Evolutionary conservation across 1,140 invertebrate genomes (phyloP).

Genomic region (Bombus sibiricus): DNA sequence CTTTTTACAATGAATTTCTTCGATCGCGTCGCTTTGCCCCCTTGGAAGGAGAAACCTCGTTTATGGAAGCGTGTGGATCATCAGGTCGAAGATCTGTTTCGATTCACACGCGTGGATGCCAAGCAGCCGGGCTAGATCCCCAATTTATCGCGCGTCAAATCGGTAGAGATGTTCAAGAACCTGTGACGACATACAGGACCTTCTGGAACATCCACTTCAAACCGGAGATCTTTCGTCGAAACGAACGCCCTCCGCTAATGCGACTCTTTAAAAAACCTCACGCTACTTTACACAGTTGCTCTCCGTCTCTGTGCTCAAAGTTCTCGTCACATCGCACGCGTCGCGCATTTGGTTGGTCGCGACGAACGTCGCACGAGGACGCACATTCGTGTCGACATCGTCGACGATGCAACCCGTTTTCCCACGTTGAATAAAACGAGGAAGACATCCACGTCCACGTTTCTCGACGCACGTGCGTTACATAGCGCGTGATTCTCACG

Average conservation of each 20-base stretch:
- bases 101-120: neutral
- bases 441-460: neutral
- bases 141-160: slow-evolving; percentile 5
- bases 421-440: neutral
- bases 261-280: too few species aligned
- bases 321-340: neutral
- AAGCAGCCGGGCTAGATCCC: neutral
- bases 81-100: neutral
- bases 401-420: neutral
- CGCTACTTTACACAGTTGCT: too few species aligned
- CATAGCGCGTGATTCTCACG: neutral
- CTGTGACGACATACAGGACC: neutral
- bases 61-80: too few species aligned
- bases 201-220: too few species aligned
- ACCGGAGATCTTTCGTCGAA: neutral
- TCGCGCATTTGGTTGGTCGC: neutral
- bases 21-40: too few species aligned
- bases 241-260: neutral
- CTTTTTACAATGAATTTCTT: too few species aligned
- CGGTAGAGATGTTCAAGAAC: neutral
- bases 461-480: slow-evolving; percentile 17
- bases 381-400: neutral
- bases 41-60: too few species aligned
- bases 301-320: too few species aligned
- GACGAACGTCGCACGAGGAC: too few species aligned